These are phyloP conservation scores for Urocolius indicus DNA, from an alignment of 2,113 vertebrate species.

Conservation along the genomic window DNA sequence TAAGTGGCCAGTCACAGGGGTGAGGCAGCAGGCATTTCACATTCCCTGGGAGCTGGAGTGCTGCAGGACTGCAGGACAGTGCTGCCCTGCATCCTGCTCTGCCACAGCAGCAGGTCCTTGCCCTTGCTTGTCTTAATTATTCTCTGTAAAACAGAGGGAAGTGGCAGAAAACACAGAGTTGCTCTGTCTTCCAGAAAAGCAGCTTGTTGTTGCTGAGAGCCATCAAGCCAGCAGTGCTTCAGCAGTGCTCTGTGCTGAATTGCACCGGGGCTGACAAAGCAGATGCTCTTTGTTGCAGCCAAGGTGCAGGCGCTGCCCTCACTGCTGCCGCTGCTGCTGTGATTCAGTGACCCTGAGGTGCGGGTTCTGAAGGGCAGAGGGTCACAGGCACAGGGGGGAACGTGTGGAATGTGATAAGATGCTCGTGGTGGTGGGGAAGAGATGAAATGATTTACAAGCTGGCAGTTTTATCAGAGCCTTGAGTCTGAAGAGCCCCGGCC, in stretches of 20 bases:
- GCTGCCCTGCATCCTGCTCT: accelerated
- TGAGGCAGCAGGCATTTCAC: not conserved
- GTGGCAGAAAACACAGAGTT: accelerated
- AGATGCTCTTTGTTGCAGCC: not conserved
- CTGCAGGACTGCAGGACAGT: no score
- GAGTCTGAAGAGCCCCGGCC: accelerated
- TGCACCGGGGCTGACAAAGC: not conserved
- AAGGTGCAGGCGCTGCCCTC: not conserved
- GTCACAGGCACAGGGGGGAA: accelerated
- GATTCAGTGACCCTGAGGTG: accelerated
- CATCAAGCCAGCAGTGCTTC: not conserved
- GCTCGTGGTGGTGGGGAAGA: not conserved
- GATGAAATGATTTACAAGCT: not conserved
- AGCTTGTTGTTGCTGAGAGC: not conserved
- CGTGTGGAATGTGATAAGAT: not conserved
- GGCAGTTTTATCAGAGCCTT: not conserved
- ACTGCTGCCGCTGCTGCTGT: not conserved
- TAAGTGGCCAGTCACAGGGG: accelerated
- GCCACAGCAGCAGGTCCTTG: accelerated
- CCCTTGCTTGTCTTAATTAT: not conserved
- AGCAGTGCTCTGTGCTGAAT: not conserved
- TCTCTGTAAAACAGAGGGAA: not conserved
- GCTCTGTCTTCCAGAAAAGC: not conserved
- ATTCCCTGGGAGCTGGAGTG: accelerated
- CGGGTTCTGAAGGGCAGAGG: accelerated